Evolutionary conservation across 2,797 vertebrate species (phyloP), one percentile per base, ranked within the genome.

Genomic region (Cyprinodon diabolis): DNA sequence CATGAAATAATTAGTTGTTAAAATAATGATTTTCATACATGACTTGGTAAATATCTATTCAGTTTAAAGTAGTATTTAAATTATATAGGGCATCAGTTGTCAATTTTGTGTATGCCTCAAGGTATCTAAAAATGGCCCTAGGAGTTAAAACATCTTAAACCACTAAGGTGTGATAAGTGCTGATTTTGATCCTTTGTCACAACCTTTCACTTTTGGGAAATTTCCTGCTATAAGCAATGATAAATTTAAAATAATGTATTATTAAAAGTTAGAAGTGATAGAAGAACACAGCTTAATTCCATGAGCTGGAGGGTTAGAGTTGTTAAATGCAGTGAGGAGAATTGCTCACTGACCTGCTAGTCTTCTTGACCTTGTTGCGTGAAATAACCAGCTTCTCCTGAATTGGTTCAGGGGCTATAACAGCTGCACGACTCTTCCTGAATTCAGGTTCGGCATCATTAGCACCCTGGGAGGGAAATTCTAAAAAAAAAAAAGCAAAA

Each of bases 401-500:
- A 45, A 96, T 89, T 0, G 91, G 93, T 68, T 96, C 95, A 0
- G 94, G 67, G 51, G 95, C 94, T 2, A 96, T 95, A 82, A 95
- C 93, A 0, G 93, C 94, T 0, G 91, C 86, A 1, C 94, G 90
- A 78, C 94, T 95, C 81, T 81, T 91, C 80, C 90, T 86, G 71
- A 91, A 82, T 69, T 93, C 85, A 0, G 82, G 79, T 0, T 92
- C 72, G 6, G 69, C 52, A 1, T 93, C 94, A 78, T 88, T 86
- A 71, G 81, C 74, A 62, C 71, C 63, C 65, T 78, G 87, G 25
- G 87, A 73, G 17, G 86, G 78, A 74, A 81, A 82, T 17, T 93
- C 95, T 95, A 82, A 30, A 30, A n/a, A 51, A 82, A n/a, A 51
- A 47, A 9, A 49, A 51, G 74, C 52, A 79, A 71, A 75, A n/a